phyloP scores from a whole-genome alignment of 1,140 invertebrate genomes.

The Megalopta genalis region DNA sequence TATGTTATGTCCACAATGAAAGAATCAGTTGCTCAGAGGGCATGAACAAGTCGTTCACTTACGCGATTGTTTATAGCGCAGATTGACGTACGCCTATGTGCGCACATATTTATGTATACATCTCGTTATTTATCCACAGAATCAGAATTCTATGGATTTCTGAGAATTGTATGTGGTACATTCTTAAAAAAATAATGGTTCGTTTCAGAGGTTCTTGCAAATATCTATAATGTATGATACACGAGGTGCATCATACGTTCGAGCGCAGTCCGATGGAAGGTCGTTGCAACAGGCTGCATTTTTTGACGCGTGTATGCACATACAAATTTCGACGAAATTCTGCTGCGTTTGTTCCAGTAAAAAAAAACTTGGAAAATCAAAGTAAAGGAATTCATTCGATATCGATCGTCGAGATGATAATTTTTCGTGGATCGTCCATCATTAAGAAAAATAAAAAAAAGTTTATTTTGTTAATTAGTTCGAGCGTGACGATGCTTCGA shows the following conservation, averaged over 20 bases:
- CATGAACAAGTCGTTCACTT: not conserved
- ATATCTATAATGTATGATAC: constrained; percentile 29
- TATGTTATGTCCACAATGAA: constrained; percentile 13
- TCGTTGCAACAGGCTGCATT: constrained; percentile 6
- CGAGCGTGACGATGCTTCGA: too few relatives aligned
- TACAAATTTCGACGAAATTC: constrained; percentile 36
- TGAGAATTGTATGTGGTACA: constrained; percentile 16
- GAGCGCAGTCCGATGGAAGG: constrained; percentile 53
- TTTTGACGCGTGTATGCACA: constrained; percentile 20
- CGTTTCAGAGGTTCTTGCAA: constrained; percentile 10
- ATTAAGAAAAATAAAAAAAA: too few relatives aligned
- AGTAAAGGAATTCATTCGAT: not conserved
- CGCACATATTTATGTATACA: constrained; percentile 52
- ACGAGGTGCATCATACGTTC: constrained; percentile 33
- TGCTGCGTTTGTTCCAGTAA: constrained; percentile 12
- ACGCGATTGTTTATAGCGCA: constrained; percentile 36
- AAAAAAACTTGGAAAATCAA: not conserved
- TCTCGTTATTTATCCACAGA: constrained; percentile 20
- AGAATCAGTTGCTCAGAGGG: constrained; percentile 2
- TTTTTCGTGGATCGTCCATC: too few relatives aligned
- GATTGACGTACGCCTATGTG: constrained; percentile 67
- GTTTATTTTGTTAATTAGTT: too few relatives aligned
- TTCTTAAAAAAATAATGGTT: constrained; percentile 32
- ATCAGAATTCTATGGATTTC: constrained; percentile 23
- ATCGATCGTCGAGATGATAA: too few relatives aligned